phyloP scores from a whole-genome alignment of 2,888 invertebrate species.

The Dyspetes luteomarginatus region DNA sequence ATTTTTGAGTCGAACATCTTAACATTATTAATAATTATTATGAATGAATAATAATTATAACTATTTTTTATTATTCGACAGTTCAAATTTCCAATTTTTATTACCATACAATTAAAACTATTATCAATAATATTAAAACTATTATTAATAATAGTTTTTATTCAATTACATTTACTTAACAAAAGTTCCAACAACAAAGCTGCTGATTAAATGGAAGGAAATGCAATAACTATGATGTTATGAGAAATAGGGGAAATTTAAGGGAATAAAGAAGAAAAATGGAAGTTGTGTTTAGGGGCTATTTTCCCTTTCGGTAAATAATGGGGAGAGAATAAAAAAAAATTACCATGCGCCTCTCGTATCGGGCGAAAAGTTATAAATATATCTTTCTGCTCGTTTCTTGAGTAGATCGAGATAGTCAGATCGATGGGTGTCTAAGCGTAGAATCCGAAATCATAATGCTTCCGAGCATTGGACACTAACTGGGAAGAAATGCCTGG shows the following conservation, averaged over 20 bases:
- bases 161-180: too few species aligned
- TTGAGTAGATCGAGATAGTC: background rate
- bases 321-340: too few species aligned
- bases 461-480: conserved; percentile 14
- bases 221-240: background rate
- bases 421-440: conserved; percentile 31
- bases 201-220: background rate
- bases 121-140: too few species aligned
- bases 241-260: background rate
- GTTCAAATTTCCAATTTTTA: too few species aligned
- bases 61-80: too few species aligned
- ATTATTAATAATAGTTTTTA: too few species aligned
- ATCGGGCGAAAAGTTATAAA: background rate
- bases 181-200: too few species aligned
- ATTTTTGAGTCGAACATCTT: too few species aligned
- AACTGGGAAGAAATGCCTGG: conserved; percentile 29
- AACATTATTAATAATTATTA: too few species aligned
- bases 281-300: background rate
- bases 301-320: background rate
- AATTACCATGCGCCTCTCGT: background rate
- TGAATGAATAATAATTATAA: too few species aligned
- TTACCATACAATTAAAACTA: too few species aligned
- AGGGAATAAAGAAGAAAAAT: background rate
- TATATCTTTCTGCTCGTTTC: background rate
- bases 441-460: conserved; percentile 26